A percentile compares a stretch with the other conserved stretches of the same genome.
Evolutionary conservation across 2,888 invertebrate species (phyloP).

Genomic region (Frankliniella intonsa): DNA sequence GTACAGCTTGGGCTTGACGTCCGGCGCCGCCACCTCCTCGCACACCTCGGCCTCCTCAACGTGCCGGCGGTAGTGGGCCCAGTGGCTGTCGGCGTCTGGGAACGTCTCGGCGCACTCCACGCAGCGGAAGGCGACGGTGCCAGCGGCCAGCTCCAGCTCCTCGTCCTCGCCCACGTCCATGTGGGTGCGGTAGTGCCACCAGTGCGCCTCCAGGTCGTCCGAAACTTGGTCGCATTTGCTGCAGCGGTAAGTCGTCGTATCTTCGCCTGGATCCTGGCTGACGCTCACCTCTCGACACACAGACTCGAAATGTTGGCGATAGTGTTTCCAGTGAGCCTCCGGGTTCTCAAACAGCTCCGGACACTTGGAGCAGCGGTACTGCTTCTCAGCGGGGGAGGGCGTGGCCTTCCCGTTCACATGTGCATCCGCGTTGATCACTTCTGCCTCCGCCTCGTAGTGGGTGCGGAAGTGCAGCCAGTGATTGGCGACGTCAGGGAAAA

Average conservation of each 20-base stretch:
- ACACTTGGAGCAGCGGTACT: neutral
- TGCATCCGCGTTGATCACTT: neutral
- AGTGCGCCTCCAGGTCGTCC: neutral
- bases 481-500: neutral
- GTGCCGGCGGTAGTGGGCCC: neutral
- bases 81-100: neutral
- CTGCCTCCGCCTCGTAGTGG: neutral
- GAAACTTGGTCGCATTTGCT: neutral
- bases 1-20: neutral
- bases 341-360: neutral
- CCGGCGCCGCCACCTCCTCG: neutral
- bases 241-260: neutral
- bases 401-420: neutral
- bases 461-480: conserved; percentile 2
- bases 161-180: neutral
- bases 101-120: neutral
- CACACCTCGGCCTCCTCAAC: neutral
- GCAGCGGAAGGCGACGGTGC: neutral
- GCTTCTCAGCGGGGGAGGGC: neutral
- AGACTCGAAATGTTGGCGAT: neutral
- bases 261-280: neutral
- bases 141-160: neutral
- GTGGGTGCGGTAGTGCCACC: neutral
- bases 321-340: neutral
- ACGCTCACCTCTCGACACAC: neutral